phyloP scores from a whole-genome alignment of 2,113 vertebrate species.

The Stegostoma tigrinum region DNA sequence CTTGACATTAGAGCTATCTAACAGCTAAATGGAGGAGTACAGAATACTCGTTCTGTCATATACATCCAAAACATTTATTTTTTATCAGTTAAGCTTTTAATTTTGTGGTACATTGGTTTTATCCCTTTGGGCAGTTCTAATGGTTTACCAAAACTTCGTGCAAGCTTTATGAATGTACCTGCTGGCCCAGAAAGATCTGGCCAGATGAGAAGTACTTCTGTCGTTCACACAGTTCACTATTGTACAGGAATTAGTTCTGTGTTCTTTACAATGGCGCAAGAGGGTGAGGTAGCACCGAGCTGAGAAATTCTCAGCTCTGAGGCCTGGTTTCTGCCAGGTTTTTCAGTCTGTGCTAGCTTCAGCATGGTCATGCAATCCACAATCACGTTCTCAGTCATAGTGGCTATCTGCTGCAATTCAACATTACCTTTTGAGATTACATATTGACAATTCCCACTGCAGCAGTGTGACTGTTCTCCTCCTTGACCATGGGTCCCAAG shows the following conservation, averaged over 20 bases:
- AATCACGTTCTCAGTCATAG: too few species aligned
- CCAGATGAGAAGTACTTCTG: not conserved
- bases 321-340: not conserved
- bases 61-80: not conserved
- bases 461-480: too few species aligned
- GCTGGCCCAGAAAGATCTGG: not conserved
- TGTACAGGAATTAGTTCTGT: not conserved
- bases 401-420: too few species aligned
- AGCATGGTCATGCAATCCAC: too few species aligned
- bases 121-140: conserved; percentile 7
- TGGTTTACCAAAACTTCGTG: not conserved
- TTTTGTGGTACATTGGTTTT: not conserved
- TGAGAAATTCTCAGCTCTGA: not conserved
- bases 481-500: too few species aligned
- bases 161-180: not conserved
- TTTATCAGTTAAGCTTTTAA: conserved; percentile 21
- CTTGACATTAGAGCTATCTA: not conserved
- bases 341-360: not conserved
- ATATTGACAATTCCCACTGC: too few species aligned
- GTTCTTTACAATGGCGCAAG: not conserved
- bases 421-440: too few species aligned
- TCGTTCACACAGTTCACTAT: not conserved
- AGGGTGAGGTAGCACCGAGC: not conserved
- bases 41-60: not conserved
- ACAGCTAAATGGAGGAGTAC: not conserved